These are phyloP conservation scores for Phytoseiulus persimilis DNA, from an alignment of 2,888 invertebrate species.

Conservation along the genomic window DNA sequence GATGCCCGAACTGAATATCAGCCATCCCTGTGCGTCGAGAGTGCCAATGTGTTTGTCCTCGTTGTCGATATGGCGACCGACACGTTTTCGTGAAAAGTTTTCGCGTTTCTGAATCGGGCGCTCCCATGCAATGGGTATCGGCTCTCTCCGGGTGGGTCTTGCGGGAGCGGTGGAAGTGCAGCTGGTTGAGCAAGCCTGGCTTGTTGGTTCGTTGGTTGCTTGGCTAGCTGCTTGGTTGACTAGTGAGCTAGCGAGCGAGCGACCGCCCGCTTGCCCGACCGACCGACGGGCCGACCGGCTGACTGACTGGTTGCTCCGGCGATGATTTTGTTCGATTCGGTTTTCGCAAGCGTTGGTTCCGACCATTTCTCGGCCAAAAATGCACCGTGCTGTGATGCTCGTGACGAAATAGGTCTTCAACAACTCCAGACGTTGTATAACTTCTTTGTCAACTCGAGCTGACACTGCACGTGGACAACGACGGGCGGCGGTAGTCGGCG, in stretches of 20 bases:
- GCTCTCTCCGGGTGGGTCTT: neutral
- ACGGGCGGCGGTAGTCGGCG: neutral
- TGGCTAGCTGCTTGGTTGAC: neutral
- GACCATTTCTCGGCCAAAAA: constrained; percentile 5
- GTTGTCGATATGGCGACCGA: no score
- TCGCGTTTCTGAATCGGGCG: neutral
- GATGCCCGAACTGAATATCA: neutral
- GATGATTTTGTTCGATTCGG: constrained; percentile 5
- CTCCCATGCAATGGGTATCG: neutral
- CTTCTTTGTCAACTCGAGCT: neutral
- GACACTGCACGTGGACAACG: neutral
- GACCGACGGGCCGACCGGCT: neutral
- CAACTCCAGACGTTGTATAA: neutral
- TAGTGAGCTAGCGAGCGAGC: no score
- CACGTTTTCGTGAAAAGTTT: neutral
- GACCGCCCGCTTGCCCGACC: no score
- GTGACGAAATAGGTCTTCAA: neutral
- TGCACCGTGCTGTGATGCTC: neutral
- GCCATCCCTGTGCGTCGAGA: no score
- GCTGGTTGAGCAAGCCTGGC: neutral
- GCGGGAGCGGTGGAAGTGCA: neutral
- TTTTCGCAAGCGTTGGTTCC: neutral
- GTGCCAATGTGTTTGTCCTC: no score
- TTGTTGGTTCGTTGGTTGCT: neutral
- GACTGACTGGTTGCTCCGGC: neutral